Conservation (phyloP, 92 coral and sea anemone species). For the Zoanthus sansibaricus region DNA sequence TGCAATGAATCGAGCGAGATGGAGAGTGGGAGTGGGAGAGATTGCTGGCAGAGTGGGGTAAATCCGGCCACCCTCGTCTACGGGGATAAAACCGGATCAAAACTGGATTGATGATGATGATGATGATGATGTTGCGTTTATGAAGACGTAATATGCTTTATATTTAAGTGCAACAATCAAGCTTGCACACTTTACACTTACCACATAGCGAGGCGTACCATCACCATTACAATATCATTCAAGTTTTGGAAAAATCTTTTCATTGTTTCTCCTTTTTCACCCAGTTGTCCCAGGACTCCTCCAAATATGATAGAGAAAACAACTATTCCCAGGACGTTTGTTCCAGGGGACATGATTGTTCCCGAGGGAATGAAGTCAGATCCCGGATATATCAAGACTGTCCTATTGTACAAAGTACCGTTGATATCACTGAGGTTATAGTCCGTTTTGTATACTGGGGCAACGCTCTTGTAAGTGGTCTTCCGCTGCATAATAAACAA, state of each 20-base stretch:
- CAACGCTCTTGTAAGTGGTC: conserved; percentile 70
- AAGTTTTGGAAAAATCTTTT: conserved; percentile 77
- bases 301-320: conserved; percentile 95
- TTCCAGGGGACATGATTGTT: conserved; percentile 57
- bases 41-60: too few species aligned
- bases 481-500: conserved; percentile 60
- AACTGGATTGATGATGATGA: too few species aligned
- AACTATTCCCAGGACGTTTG: conserved; percentile 87
- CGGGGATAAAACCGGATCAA: too few species aligned
- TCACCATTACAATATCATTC: conserved; percentile 87
- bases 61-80: too few species aligned
- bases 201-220: conserved; percentile 94
- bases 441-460: conserved; percentile 54
- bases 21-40: too few species aligned
- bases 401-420: conserved; percentile 51
- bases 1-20: too few species aligned
- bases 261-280: conserved; percentile 84
- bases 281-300: conserved; percentile 85
- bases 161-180: too few species aligned
- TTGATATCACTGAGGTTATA: background rate
- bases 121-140: too few species aligned
- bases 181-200: conserved; percentile 36
- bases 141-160: too few species aligned
- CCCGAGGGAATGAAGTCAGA: conserved; percentile 76
- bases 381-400: conserved; percentile 57